Evolutionary conservation across 2,113 vertebrate genomes (phyloP).

Genomic region (Pholis gunnellus): DNA sequence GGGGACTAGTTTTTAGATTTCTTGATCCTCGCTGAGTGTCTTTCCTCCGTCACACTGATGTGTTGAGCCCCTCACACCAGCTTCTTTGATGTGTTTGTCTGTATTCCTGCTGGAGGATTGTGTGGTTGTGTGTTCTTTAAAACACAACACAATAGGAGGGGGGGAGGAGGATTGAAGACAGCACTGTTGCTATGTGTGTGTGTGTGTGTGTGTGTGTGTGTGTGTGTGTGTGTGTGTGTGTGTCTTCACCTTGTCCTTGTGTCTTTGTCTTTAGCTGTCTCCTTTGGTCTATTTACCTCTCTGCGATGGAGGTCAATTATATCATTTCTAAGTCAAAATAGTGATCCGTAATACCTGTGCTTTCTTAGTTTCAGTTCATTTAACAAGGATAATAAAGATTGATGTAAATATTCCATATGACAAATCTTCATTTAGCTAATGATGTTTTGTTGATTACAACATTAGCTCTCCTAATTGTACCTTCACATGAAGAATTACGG

Average conservation of each 20-base stretch:
- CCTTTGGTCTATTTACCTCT: slow-evolving; percentile 30
- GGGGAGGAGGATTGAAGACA: neutral
- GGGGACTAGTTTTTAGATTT: neutral
- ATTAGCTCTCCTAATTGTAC: slow-evolving; percentile 58
- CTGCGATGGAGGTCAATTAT: slow-evolving; percentile 53
- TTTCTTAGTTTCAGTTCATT: slow-evolving; percentile 64
- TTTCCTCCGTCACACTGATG: slow-evolving; percentile 2
- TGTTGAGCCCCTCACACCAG: slow-evolving; percentile 26
- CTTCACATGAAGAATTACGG: slow-evolving; percentile 46
- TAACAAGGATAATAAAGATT: slow-evolving; percentile 68
- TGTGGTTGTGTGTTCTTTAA: slow-evolving; percentile 13
- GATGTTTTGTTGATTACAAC: slow-evolving; percentile 67
- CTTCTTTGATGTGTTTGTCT: slow-evolving; percentile 15
- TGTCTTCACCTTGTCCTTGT: slow-evolving; percentile 36
- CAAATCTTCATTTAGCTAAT: slow-evolving; percentile 61
- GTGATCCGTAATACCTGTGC: slow-evolving; percentile 35
- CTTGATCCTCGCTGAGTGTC: neutral
- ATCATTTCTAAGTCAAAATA: slow-evolving; percentile 51
- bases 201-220: slow-evolving; percentile 29
- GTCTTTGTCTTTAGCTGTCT: slow-evolving; percentile 32
- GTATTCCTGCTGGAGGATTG: slow-evolving; percentile 15
- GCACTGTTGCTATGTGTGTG: slow-evolving; percentile 2
- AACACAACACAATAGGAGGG: neutral
- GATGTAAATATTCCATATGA: slow-evolving; percentile 71
- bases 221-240: slow-evolving; percentile 23